Base-by-base conservation (phyloP, 2,888 invertebrate genomes). In the Drosophila atroscutellata region DNA sequence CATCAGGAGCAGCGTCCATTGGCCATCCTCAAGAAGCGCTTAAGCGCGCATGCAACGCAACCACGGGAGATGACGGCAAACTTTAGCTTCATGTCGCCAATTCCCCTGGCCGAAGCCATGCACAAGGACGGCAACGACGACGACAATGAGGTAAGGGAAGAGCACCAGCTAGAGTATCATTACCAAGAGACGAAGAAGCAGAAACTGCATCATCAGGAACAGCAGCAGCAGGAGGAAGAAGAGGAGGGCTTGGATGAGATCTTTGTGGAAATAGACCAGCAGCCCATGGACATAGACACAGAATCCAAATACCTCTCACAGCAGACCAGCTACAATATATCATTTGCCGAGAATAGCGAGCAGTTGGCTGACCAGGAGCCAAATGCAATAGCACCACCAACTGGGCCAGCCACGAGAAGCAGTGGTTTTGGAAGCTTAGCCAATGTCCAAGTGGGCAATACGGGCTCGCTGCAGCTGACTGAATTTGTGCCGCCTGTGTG, bases 401-500 rank as follows among this genome's bases (percentile, higher is more conserved):
- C 52, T 39, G 90, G 91, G 0, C 91, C 91, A 5, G 32, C 32
- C 39, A 49, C 54, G 8, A 45, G 24, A 32, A 87, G 82, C 59
- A 89, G 89, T 57, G 89, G 86, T 3, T 86, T 89, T 20, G 81
- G 73, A 13, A 85, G 86, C 74, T 81, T 80, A 18, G 75, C 63
- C 24, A 65, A 59, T 5, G 34, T 60, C n/a, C 70, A 59, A 15
- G 20, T 62, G 8, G 39, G 63, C 4, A 76, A 73, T 49, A 72
- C 80, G 2, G 51, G 56, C 5, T 75, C 80, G 0, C 63, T 76
- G 13, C 72, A 61, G 0, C 45, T 49, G 5, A 77, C 66, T n/a
- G 82, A 86, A 9, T 92, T 92, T 58, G 61, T 81, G 52, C 92
- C 92, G 0, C 78, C 81, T 11, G 66, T 86, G 0, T 92, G 92